Percentiles rank a stretch among this genome's conserved stretches.
phyloP scores from a whole-genome alignment of 1,140 invertebrate genomes.

The Aphelinus atriplicis region DNA sequence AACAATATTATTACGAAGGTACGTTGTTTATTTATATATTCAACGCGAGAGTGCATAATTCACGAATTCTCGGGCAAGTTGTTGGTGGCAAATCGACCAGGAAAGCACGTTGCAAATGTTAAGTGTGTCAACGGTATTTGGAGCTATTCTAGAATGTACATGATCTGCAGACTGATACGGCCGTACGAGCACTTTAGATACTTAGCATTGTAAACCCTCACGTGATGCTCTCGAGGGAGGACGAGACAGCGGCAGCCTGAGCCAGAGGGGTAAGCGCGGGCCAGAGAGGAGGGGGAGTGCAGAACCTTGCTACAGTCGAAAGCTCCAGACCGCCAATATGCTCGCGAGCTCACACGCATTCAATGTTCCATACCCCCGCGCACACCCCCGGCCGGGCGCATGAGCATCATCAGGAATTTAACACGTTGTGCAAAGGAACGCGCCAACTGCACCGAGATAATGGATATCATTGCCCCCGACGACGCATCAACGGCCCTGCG shows the following conservation, averaged over 20 bases:
- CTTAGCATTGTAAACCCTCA: constrained; percentile 33
- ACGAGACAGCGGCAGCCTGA: neutral
- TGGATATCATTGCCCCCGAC: constrained; percentile 11
- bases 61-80: too few species aligned
- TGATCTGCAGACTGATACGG: constrained; percentile 22
- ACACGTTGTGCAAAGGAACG: constrained; percentile 10
- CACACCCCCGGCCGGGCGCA: too few species aligned
- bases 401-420: constrained; percentile 10
- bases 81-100: neutral
- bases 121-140: constrained; percentile 25
- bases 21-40: too few species aligned
- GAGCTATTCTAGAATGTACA: constrained; percentile 30
- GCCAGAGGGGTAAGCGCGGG: neutral
- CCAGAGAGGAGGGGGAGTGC: neutral
- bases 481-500: too few species aligned
- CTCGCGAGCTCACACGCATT: constrained; percentile 10
- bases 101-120: neutral
- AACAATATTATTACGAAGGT: too few species aligned
- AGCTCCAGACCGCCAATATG: constrained; percentile 21
- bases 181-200: constrained; percentile 34
- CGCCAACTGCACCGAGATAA: neutral
- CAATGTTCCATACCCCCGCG: neutral
- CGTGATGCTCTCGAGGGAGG: constrained; percentile 8
- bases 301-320: constrained; percentile 17
- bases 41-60: too few species aligned